Percentiles rank a stretch among this genome's conserved stretches.
Evolutionary conservation across 2,888 invertebrate species (phyloP).

Genomic region (Drosophila cognata): DNA sequence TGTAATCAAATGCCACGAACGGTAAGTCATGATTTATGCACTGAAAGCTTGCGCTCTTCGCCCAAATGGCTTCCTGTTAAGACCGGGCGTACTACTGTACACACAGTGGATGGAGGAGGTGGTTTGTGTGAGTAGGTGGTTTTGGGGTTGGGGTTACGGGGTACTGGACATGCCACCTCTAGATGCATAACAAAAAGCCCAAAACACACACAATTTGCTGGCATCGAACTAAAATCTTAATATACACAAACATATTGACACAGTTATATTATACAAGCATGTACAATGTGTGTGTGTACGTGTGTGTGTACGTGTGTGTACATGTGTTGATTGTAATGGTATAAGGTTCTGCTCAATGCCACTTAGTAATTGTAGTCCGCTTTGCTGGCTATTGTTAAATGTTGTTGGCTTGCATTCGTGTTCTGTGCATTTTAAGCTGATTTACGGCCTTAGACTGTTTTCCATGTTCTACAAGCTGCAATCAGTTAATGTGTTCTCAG

Average conservation of each 20-base stretch:
- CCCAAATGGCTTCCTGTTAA: slow-evolving; percentile 32
- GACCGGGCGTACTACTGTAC: slow-evolving; percentile 29
- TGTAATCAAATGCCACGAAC: slow-evolving; percentile 89
- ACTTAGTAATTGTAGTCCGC: slow-evolving; percentile 61
- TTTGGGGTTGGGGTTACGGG: not conserved
- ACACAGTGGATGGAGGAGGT: not conserved
- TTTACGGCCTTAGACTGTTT: slow-evolving; percentile 48
- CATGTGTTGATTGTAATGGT: not conserved
- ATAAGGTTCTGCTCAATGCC: slow-evolving; percentile 35
- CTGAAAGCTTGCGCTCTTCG: slow-evolving; percentile 27
- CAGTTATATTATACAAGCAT: not conserved
- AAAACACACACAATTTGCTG: slow-evolving; percentile 69
- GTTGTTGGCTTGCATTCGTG: slow-evolving; percentile 7
- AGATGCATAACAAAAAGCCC: slow-evolving; percentile 58
- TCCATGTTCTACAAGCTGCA: slow-evolving; percentile 21
- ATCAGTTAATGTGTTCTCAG: slow-evolving; percentile 30
- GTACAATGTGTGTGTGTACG: not conserved
- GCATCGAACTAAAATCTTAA: slow-evolving; percentile 41
- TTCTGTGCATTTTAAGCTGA: slow-evolving; percentile 49
- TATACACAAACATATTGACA: slow-evolving; percentile 10
- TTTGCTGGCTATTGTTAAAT: slow-evolving; percentile 37
- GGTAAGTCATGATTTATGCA: slow-evolving; percentile 86
- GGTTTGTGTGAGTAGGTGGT: not conserved
- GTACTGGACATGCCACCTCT: slow-evolving; percentile 12
- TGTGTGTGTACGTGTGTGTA: not conserved